phyloP scores from a whole-genome alignment of 53 echinoderm and acorn worm genomes.

The Henricia sp. region DNA sequence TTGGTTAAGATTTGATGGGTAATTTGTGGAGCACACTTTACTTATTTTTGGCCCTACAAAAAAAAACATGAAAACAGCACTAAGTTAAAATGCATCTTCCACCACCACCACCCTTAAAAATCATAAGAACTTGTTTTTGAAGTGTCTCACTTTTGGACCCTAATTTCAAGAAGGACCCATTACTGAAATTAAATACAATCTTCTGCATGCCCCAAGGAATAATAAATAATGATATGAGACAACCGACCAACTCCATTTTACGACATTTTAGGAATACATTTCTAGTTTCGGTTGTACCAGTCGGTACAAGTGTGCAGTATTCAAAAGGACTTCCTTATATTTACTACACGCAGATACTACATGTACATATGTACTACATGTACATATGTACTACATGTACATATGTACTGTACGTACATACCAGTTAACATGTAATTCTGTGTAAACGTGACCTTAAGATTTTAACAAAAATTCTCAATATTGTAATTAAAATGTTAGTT shows the following conservation, averaged over 20 bases:
- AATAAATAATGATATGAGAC: no score
- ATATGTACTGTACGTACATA: no score
- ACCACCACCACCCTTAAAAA: neutral
- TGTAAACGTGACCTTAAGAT: no score
- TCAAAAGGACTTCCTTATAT: no score
- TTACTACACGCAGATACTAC: neutral
- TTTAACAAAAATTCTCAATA: no score
- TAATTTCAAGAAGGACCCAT: neutral
- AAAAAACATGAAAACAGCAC: neutral
- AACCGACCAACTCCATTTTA: no score
- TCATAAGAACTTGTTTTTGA: neutral
- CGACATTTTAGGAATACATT: no score
- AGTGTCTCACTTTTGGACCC: neutral
- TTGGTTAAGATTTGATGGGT: conserved; percentile 12
- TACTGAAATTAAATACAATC: neutral
- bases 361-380: neutral
- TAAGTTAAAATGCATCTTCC: neutral
- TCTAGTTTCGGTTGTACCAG: no score
- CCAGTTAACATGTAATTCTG: no score
- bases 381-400: neutral
- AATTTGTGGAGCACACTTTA: conserved; percentile 43
- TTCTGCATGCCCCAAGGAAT: neutral
- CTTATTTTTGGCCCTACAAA: conserved; percentile 17
- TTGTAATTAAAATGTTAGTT: no score
- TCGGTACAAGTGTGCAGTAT: no score